These are phyloP conservation scores for Ecdyonurus torrentis DNA, from an alignment of 2,888 invertebrate genomes.

Conservation along the genomic window DNA sequence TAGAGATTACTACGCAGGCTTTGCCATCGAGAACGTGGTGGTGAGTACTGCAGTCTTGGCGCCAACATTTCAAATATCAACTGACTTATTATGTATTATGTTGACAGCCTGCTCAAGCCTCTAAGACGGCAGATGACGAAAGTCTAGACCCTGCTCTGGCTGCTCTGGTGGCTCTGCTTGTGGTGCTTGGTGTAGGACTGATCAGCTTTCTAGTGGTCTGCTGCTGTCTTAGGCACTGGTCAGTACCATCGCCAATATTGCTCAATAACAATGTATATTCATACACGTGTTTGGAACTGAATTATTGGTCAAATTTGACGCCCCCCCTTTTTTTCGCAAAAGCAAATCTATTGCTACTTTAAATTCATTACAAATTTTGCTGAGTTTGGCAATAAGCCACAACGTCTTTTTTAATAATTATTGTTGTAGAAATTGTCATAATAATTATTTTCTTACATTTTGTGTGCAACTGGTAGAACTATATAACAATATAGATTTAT, in stretches of 20 bases:
- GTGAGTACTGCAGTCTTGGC: constrained; percentile 56
- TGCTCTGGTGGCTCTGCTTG: constrained; percentile 66
- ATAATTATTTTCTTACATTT: too few relatives aligned
- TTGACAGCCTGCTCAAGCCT: constrained; percentile 35
- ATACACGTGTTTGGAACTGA: too few relatives aligned
- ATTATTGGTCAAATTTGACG: too few relatives aligned
- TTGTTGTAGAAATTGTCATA: background rate
- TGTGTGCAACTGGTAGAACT: too few relatives aligned
- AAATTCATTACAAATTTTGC: too few relatives aligned
- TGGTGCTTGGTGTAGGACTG: constrained; percentile 71
- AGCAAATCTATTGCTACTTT: too few relatives aligned
- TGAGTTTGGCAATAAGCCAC: too few relatives aligned
- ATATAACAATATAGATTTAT: too few relatives aligned
- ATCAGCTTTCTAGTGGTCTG: constrained; percentile 75
- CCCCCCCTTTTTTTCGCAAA: too few relatives aligned
- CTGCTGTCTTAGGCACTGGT: constrained; percentile 77
- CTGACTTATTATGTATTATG: constrained; percentile 11
- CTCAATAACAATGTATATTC: too few relatives aligned
- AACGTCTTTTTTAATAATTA: background rate
- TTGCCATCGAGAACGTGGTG: constrained; percentile 56
- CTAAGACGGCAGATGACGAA: constrained; percentile 42
- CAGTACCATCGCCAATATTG: too few relatives aligned
- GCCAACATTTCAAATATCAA: constrained; percentile 8
- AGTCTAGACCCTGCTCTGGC: constrained; percentile 68
- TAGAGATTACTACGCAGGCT: constrained; percentile 57